phyloP scores from a whole-genome alignment of 1,140 invertebrate genomes.

The Galendromus occidentalis region DNA sequence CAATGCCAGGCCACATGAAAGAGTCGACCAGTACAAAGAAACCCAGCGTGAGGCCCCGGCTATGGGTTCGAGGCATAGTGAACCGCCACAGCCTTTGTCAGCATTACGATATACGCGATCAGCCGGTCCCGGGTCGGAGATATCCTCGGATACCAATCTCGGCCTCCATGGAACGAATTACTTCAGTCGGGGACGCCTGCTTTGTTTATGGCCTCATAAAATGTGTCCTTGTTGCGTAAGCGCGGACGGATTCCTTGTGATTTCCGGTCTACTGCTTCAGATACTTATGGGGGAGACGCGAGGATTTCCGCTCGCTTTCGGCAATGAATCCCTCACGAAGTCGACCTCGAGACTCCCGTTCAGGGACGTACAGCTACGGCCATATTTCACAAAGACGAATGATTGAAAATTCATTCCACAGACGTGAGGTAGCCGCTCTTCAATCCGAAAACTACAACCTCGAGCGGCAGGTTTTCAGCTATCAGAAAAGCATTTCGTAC shows the following conservation, averaged over 20 bases:
- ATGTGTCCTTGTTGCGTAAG: not conserved
- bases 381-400: not conserved
- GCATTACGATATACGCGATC: too few relatives aligned
- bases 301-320: not conserved
- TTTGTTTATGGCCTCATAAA: too few relatives aligned
- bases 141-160: too few relatives aligned
- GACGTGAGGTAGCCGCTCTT: constrained; percentile 54
- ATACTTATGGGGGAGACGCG: not conserved
- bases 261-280: not conserved
- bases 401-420: constrained; percentile 22
- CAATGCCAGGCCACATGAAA: too few relatives aligned
- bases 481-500: constrained; percentile 59
- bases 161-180: too few relatives aligned
- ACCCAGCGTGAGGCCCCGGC: too few relatives aligned
- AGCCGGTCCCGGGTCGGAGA: too few relatives aligned
- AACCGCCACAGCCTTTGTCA: too few relatives aligned
- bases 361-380: not conserved
- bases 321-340: not conserved
- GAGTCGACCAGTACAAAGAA: too few relatives aligned
- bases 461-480: constrained; percentile 64
- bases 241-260: not conserved
- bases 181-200: too few relatives aligned
- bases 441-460: constrained; percentile 67
- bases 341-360: not conserved
- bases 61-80: too few relatives aligned